A percentile compares a stretch with the other conserved stretches of the same genome.
Evolutionary conservation across 2,113 vertebrate genomes (phyloP).

Genomic region (Grammomys dolichurus): DNA sequence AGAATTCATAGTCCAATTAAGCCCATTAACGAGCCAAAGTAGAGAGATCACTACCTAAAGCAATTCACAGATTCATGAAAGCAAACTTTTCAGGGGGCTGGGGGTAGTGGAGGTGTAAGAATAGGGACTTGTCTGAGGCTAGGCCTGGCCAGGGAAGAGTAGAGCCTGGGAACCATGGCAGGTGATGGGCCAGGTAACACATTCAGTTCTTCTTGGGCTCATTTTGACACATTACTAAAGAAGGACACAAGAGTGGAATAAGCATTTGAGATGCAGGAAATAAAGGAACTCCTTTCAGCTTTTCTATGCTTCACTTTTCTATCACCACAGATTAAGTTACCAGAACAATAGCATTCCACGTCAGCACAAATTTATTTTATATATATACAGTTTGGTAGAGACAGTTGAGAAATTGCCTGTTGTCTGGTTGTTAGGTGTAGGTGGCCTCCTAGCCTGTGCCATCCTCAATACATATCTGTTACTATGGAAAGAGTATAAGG

Average conservation of each 20-base stretch:
- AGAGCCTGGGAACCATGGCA: neutral
- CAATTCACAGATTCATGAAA: fast-evolving
- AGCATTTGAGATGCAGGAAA: neutral
- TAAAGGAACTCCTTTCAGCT: neutral
- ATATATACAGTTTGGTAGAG: neutral
- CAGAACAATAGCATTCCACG: neutral
- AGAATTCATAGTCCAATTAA: neutral
- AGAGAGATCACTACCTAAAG: neutral
- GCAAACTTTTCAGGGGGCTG: neutral
- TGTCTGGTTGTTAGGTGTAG: neutral
- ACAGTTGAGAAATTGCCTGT: neutral
- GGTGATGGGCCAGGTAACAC: neutral
- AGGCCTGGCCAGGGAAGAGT: neutral
- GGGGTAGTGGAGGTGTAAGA: neutral
- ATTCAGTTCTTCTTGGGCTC: neutral
- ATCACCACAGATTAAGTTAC: neutral
- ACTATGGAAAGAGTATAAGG: neutral
- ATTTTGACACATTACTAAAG: neutral
- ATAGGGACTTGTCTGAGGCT: neutral
- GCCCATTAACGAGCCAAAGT: neutral
- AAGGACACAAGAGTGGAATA: neutral
- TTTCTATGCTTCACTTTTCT: neutral
- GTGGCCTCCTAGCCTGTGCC: neutral
- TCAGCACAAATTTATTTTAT: neutral
- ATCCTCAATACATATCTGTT: neutral